A percentile compares a stretch with the other conserved stretches of the same genome.
Evolutionary conservation across 2,113 vertebrate species (phyloP).

Genomic region (Pseudorectes ferrugineus): DNA sequence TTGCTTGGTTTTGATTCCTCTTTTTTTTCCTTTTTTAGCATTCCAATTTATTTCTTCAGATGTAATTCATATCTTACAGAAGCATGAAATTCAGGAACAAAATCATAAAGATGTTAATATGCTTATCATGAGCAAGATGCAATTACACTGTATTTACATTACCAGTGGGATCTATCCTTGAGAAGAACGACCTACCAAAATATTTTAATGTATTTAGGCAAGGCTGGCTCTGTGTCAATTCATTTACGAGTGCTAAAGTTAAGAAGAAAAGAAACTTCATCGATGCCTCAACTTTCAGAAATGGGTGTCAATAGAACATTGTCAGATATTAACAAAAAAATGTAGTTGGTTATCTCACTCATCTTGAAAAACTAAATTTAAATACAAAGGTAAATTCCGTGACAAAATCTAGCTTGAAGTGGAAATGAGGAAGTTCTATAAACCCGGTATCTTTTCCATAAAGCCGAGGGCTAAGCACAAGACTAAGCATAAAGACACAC

Average conservation of each 20-base stretch:
- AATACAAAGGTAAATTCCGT: not conserved
- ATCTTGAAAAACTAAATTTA: not conserved
- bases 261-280: not conserved
- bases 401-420: not conserved
- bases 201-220: not conserved
- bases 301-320: not conserved
- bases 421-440: not conserved
- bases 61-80: not conserved
- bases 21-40: not conserved
- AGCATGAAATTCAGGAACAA: not conserved
- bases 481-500: not conserved
- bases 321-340: not conserved
- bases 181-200: not conserved
- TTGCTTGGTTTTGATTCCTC: not conserved
- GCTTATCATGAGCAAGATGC: not conserved
- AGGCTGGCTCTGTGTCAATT: not conserved
- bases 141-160: not conserved
- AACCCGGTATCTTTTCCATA: not conserved
- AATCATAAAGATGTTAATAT: not conserved
- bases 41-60: not conserved
- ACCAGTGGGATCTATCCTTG: not conserved
- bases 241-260: not conserved
- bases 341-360: not conserved
- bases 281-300: not conserved
- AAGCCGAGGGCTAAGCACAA: not conserved